phyloP scores from a whole-genome alignment of 2,113 vertebrate genomes.

The Alligator mississippiensis region DNA sequence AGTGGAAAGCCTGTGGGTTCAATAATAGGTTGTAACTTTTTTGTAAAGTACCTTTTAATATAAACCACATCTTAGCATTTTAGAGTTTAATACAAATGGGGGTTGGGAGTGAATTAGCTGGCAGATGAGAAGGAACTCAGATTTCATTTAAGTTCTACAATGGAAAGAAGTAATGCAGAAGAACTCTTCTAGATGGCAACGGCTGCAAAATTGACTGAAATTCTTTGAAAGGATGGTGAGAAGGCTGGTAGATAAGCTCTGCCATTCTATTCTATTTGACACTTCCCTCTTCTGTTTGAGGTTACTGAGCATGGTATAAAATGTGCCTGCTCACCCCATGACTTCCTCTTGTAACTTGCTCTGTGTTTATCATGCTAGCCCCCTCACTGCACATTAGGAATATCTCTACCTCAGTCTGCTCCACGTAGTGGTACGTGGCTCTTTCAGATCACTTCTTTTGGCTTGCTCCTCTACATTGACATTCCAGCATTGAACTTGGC shows the following conservation, averaged over 20 bases:
- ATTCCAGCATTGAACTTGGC: slow-evolving; percentile 25
- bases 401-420: neutral
- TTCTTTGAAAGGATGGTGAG: neutral
- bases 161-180: neutral
- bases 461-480: neutral
- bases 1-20: neutral
- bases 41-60: neutral
- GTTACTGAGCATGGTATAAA: neutral
- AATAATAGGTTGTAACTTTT: neutral
- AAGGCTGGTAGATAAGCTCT: neutral
- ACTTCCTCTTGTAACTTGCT: neutral
- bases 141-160: neutral
- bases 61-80: neutral
- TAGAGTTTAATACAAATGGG: neutral
- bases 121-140: neutral
- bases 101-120: neutral
- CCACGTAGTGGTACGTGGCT: neutral
- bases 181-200: neutral
- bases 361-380: neutral
- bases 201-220: neutral
- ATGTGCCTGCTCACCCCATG: neutral
- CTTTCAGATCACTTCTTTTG: neutral
- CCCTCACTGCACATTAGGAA: neutral
- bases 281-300: neutral
- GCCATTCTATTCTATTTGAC: no score